phyloP scores from a whole-genome alignment of 2,797 vertebrate species.

The Meriones psammophilus region DNA sequence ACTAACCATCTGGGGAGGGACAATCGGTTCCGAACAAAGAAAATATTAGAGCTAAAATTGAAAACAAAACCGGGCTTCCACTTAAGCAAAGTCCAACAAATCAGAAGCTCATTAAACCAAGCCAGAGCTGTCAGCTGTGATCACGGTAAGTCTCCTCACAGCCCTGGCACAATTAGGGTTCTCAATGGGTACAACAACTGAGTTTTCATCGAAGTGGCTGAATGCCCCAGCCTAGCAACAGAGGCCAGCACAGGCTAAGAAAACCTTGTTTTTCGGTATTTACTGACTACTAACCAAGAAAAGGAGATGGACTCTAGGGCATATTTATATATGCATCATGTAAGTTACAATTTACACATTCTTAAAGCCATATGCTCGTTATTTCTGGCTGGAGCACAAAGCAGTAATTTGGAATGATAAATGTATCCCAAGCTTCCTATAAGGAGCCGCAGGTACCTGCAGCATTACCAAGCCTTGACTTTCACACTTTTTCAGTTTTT shows the following conservation, averaged over 20 bases:
- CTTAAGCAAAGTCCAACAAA: conserved; percentile 55
- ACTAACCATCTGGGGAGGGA: conserved; percentile 25
- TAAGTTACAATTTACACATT: neutral
- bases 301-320: neutral
- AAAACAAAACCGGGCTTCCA: conserved; percentile 71
- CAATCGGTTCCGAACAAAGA: conserved; percentile 65
- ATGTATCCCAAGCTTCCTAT: neutral
- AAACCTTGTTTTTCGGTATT: neutral
- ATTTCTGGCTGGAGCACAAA: neutral
- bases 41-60: conserved; percentile 59
- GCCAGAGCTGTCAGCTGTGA: neutral
- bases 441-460: neutral
- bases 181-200: neutral
- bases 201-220: neutral
- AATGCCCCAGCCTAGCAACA: neutral
- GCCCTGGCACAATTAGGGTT: conserved; percentile 22
- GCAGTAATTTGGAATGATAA: conserved; percentile 1
- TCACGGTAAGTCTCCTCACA: neutral
- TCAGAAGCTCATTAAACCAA: conserved; percentile 14
- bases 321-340: neutral
- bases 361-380: neutral
- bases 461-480: neutral
- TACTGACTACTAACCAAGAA: conserved; percentile 18
- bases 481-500: neutral
- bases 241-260: neutral